Percentiles rank a stretch among this genome's conserved stretches.
phyloP scores from a whole-genome alignment of 92 coral and sea anemone species.

The Zoanthus sociatus region DNA sequence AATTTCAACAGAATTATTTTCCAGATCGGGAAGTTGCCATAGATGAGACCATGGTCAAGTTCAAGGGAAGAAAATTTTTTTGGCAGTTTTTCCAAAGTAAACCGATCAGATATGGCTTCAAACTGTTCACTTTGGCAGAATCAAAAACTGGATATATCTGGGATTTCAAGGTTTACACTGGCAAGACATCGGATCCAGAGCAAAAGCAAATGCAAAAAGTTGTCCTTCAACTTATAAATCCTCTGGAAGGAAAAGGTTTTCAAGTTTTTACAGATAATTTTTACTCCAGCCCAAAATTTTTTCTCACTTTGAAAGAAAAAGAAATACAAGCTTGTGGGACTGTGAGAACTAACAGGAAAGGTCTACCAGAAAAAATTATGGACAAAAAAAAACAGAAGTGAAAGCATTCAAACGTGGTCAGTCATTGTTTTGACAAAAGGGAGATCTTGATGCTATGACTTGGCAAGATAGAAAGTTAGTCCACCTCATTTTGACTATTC shows the following conservation, averaged over 20 bases:
- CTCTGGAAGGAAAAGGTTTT: too few species aligned
- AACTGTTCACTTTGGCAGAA: too few species aligned
- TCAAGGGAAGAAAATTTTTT: background rate
- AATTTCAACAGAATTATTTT: too few species aligned
- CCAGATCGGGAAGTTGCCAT: constrained; percentile 23
- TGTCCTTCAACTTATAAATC: too few species aligned
- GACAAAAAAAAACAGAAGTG: constrained; percentile 37
- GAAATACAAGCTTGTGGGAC: constrained; percentile 59
- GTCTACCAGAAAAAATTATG: constrained; percentile 45
- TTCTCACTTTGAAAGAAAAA: constrained; percentile 35
- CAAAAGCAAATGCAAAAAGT: too few species aligned
- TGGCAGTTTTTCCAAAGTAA: too few species aligned
- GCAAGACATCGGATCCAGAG: too few species aligned
- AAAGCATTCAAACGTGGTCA: constrained; percentile 27
- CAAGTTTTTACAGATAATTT: too few species aligned
- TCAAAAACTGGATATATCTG: too few species aligned
- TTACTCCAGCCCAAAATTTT: background rate
- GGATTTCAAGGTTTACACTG: too few species aligned
- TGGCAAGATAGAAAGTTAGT: constrained; percentile 29
- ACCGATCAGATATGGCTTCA: too few species aligned
- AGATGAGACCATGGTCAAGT: constrained; percentile 61
- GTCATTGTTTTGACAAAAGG: constrained; percentile 45
- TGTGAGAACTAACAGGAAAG: constrained; percentile 39
- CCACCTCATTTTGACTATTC: background rate
- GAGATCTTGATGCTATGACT: constrained; percentile 39